Base-by-base conservation (phyloP, 1,140 invertebrate genomes). In the Drosophila dunni region DNA sequence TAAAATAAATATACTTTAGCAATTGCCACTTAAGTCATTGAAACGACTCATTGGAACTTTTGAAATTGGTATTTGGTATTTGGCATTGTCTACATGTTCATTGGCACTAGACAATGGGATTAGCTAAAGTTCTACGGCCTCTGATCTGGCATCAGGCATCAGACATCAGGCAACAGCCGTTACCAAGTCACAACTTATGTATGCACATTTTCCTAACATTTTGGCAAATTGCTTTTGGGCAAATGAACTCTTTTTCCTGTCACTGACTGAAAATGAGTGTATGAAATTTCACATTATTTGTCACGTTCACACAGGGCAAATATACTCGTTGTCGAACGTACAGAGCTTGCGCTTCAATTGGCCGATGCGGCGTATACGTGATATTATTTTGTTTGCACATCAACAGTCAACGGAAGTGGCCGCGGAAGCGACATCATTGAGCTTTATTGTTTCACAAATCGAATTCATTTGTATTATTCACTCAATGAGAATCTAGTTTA, bases 381-480 rank as follows among this genome's bases (percentile, higher is more conserved):
- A 89, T 88, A 81, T 80, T 88, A 88, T 88, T 89, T 72, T 75
- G 61, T 83, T 83, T 83, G 72, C 64, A 42, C 45, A 60, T 68
- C 44, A 65, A 72, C 75, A 77, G 65, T 75, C 79, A 89, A 65
- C 82, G 79, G 77, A 60, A 79, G 78, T 56, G 46, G 61, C 44
- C 53, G 45, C 67, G 36, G 68, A 56, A 66, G 82, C 68, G 62
- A 56, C 36, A 48, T 63, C 84, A 88, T 89, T 89, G 83, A 77
- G 84, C 84, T 79, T 88, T 83, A 89, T 88, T 88, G 84, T 88
- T 88, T 83, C 77, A 69, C 83, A 88, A 88, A 88, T 88, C 84
- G 84, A 88, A 88, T 88, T 89, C 84, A 88, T 88, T 88, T 88
- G 83, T 88, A 88, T 88, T 83, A 78, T 66, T 54, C 68, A 45